Conservation (phyloP, 2,113 vertebrate species). For the Euleptes europaea region DNA sequence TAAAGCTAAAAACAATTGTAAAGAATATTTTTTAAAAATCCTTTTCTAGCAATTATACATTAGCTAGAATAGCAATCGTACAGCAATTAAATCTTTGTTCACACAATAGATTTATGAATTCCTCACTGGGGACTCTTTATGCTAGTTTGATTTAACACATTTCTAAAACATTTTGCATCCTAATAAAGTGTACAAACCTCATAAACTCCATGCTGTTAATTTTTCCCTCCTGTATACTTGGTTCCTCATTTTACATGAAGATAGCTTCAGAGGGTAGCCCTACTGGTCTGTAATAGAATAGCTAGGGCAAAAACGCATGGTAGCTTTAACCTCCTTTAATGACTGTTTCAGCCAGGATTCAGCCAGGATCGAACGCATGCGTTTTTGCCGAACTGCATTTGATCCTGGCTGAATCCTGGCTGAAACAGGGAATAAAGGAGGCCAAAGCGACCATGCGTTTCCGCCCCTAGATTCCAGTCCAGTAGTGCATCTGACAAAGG, state of each 20-base stretch:
- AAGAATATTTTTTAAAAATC: conserved; percentile 39
- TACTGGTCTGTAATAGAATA: too few relatives aligned
- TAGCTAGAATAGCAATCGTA: neutral
- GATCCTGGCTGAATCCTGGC: too few relatives aligned
- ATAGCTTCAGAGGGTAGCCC: neutral
- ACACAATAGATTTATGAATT: neutral
- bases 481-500: too few relatives aligned
- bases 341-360: too few relatives aligned
- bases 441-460: too few relatives aligned
- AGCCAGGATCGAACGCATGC: too few relatives aligned
- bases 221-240: neutral
- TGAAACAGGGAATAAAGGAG: too few relatives aligned
- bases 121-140: neutral
- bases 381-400: too few relatives aligned
- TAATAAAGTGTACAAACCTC: neutral
- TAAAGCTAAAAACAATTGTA: conserved; percentile 77
- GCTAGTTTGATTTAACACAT: neutral
- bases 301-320: too few relatives aligned
- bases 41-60: neutral
- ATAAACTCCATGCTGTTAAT: neutral
- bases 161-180: neutral
- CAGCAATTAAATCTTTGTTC: neutral
- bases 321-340: too few relatives aligned
- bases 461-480: too few relatives aligned
- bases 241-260: neutral